Conservation (phyloP, 2,113 vertebrate species). For the Rhinopithecus roxellana region DNA sequence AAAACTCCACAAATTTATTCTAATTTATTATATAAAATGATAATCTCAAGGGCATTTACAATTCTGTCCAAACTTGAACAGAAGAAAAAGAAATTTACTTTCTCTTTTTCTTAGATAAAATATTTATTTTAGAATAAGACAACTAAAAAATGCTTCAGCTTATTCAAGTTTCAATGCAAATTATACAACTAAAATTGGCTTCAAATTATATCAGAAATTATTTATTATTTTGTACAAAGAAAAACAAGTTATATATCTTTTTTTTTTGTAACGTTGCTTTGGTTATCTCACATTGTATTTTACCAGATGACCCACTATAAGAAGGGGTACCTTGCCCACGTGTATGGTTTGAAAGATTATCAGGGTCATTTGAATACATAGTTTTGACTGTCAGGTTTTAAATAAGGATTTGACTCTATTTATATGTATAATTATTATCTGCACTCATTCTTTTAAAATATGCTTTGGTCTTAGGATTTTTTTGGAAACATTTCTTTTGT, state of each 20-base stretch:
- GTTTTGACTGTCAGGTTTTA: background rate
- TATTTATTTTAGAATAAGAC: background rate
- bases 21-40: background rate
- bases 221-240: background rate
- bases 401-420: background rate
- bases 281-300: background rate
- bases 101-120: background rate
- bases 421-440: background rate
- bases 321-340: fast-evolving
- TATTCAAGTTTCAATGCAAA: background rate
- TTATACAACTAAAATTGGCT: background rate
- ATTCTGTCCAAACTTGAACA: background rate
- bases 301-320: background rate
- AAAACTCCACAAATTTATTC: background rate
- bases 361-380: background rate
- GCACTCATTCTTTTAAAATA: background rate
- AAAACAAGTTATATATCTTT: background rate
- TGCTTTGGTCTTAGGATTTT: background rate
- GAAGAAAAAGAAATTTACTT: background rate
- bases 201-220: background rate
- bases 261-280: background rate
- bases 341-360: background rate
- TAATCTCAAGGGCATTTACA: background rate
- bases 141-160: background rate
- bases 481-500: background rate